Evolutionary conservation across 2,113 vertebrate genomes (phyloP).

Genomic region (Naja naja): DNA sequence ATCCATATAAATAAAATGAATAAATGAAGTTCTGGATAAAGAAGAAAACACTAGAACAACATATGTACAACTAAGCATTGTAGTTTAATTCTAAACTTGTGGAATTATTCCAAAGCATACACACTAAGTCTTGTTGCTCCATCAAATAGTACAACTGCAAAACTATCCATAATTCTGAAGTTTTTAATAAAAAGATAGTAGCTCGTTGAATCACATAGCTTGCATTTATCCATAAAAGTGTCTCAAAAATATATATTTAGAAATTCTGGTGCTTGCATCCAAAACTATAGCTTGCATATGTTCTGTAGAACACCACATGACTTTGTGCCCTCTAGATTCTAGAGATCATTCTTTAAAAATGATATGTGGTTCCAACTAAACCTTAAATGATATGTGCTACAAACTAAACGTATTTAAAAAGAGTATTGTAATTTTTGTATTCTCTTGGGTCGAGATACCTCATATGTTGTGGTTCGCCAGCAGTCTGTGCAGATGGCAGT

Average conservation of each 20-base stretch:
- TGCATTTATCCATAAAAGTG: background rate
- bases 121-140: background rate
- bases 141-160: background rate
- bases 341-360: background rate
- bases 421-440: fast-evolving
- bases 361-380: background rate
- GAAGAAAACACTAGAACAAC: background rate
- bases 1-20: background rate
- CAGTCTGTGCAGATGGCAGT: too few species aligned
- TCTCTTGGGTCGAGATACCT: background rate
- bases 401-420: background rate
- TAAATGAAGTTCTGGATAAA: background rate
- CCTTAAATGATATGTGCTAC: background rate
- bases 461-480: too few species aligned
- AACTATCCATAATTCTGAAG: background rate
- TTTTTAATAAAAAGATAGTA: background rate
- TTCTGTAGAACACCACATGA: background rate
- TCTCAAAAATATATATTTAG: background rate
- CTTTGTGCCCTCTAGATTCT: background rate
- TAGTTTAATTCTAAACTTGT: background rate
- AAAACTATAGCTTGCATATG: background rate
- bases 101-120: background rate
- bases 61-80: background rate
- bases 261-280: background rate
- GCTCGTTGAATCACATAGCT: background rate